Base-by-base conservation (phyloP, 2,113 vertebrate genomes). In the Argyrosomus japonicus region DNA sequence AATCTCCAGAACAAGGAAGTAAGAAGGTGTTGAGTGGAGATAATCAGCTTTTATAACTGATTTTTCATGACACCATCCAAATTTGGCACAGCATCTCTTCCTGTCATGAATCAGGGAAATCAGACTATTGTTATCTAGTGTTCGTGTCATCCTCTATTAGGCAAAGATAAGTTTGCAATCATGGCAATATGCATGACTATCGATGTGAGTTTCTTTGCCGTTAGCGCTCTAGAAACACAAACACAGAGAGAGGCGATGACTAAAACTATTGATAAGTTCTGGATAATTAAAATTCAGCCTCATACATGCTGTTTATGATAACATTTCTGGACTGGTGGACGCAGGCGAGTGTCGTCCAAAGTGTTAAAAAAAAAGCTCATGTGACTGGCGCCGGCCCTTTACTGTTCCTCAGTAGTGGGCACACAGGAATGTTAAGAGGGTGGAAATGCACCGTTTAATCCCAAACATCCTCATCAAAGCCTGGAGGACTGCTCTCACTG, bases 371-470 rank as follows among this genome's bases (percentile, higher is more conserved):
- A 78, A 54, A 25, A 13, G 51, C 32, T 78, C 76, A 84, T 72
- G 80, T 77, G 82, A 85, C 72, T 2, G 61, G 23, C 0, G 32
- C 57, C 23, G 68, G 65, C 17, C 60, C 47, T 40, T 32, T 19
- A n/a, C 51, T 50, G 64, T 57, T 70, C 29, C 51, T 61, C 84
- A 25, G 53, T 58, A 57, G 77, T 68, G 79, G 86, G 74, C 85
- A 72, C 0, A n/a, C 47, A 75, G 91, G 93, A 92, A 94, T 93
- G 92, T 91, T 94, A 92, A 91, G 91, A 91, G 85, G 82, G 50
- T 90, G 82, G 79, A 86, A 89, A 90, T 23, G 45, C 51, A 62
- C 19, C 2, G 60, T 87, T 84, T 87, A 93, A 92, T 91, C 83
- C 84, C 76, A 75, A 81, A 80, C 73, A 61, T 83, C 83, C 76